A percentile compares a stretch with the other conserved stretches of the same genome.
Evolutionary conservation across 2,797 vertebrate genomes (phyloP).

Genomic region (Acrocephalus scirpaceus): DNA sequence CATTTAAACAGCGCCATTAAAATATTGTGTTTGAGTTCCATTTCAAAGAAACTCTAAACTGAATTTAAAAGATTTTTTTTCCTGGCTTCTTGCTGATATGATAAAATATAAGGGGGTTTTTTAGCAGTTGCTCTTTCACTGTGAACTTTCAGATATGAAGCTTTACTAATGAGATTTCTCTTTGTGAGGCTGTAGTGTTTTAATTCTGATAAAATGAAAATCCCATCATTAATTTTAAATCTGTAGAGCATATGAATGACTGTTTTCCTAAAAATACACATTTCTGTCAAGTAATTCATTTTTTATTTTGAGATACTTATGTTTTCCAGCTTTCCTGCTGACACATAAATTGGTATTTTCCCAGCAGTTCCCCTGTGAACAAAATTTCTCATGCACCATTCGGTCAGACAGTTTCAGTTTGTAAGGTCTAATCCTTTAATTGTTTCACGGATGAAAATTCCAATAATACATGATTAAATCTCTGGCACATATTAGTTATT

Average conservation of each 20-base stretch:
- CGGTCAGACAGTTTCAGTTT: background rate
- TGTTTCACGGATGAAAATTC: constrained; percentile 13
- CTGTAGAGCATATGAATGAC: background rate
- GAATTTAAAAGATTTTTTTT: background rate
- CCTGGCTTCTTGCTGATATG: background rate
- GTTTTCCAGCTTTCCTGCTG: background rate
- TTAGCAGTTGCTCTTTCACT: background rate
- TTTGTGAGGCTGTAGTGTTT: background rate
- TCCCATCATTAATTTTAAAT: constrained; percentile 11
- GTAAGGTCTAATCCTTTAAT: background rate
- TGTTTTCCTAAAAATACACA: constrained; percentile 9
- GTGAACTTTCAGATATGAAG: background rate
- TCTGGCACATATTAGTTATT: constrained; percentile 5
- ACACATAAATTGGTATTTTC: background rate
- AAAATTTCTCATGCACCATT: background rate
- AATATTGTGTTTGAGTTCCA: background rate
- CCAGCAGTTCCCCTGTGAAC: background rate
- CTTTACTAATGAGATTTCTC: background rate
- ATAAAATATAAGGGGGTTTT: background rate
- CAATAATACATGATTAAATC: background rate
- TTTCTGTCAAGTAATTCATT: constrained; percentile 29
- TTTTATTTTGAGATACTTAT: constrained; percentile 3
- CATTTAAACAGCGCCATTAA: background rate
- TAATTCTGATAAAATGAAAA: background rate
- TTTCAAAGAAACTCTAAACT: background rate